phyloP scores from a whole-genome alignment of 2,888 invertebrate genomes.

The Apotomis betuletana region DNA sequence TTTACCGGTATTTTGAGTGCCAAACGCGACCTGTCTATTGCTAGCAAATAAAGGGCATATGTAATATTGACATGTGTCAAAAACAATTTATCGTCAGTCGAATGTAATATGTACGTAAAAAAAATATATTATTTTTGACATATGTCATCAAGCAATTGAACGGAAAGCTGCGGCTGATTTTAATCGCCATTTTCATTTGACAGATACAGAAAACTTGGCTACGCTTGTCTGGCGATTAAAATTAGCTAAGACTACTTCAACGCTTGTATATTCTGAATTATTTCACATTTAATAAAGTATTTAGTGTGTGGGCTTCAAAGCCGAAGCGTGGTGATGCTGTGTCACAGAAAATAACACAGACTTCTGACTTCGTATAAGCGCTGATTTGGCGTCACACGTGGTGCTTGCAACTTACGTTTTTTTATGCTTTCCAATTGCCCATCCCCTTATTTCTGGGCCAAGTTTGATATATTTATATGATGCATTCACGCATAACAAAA shows the following conservation, averaged over 20 bases:
- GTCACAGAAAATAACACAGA: slow-evolving; percentile 10
- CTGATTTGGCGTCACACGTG: not conserved
- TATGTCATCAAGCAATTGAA: slow-evolving; percentile 13
- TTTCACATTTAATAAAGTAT: slow-evolving; percentile 24
- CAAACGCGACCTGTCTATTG: slow-evolving; percentile 43
- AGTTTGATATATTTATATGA: too few species aligned
- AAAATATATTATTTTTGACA: slow-evolving; percentile 10
- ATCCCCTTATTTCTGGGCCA: too few species aligned
- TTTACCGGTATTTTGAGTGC: slow-evolving; percentile 42
- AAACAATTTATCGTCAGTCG: not conserved
- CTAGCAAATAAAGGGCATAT: slow-evolving; percentile 22
- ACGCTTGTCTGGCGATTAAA: slow-evolving; percentile 5
- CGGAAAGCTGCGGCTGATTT: slow-evolving; percentile 5
- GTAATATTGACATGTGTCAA: slow-evolving; percentile 14
- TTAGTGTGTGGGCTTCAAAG: slow-evolving; percentile 31
- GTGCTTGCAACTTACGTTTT: not conserved
- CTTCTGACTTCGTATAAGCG: slow-evolving; percentile 1
- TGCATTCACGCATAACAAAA: too few species aligned
- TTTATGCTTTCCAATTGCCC: slow-evolving; percentile 4
- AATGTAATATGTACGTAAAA: not conserved
- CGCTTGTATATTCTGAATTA: slow-evolving; percentile 20
- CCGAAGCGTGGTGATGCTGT: slow-evolving; percentile 13
- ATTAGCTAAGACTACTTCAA: not conserved
- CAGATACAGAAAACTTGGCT: not conserved
- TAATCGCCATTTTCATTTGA: slow-evolving; percentile 6